A percentile compares a stretch with the other conserved stretches of the same genome.
phyloP scores from a whole-genome alignment of 2,113 vertebrate species.

The mouse (Mus musculus) region GRCm39 chr15:6157501-6158000 shows the following conservation, averaged over 20 bases:
- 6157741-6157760: conserved; percentile 46
- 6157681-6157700: not conserved
- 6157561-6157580: too few species aligned
- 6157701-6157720: too few species aligned
- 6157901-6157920: not conserved
- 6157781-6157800: not conserved
- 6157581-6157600: not conserved
- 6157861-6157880: not conserved
- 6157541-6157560: not conserved
- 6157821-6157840: not conserved
- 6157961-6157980: not conserved
- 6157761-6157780: not conserved
- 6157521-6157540: too few species aligned
- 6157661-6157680: not conserved
- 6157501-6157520: not conserved
- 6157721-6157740: not conserved
- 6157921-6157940: not conserved
- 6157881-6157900: conserved; percentile 11
- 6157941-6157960: not conserved
- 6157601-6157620: too few species aligned
- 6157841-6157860: not conserved
- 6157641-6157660: not conserved
- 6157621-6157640: not conserved
- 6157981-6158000: not conserved
- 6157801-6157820: conserved; percentile 2